Evolutionary conservation across 2,797 vertebrate genomes (phyloP), one percentile per base, ranked within the genome.

Genomic region (Melanotaenia boesemani): DNA sequence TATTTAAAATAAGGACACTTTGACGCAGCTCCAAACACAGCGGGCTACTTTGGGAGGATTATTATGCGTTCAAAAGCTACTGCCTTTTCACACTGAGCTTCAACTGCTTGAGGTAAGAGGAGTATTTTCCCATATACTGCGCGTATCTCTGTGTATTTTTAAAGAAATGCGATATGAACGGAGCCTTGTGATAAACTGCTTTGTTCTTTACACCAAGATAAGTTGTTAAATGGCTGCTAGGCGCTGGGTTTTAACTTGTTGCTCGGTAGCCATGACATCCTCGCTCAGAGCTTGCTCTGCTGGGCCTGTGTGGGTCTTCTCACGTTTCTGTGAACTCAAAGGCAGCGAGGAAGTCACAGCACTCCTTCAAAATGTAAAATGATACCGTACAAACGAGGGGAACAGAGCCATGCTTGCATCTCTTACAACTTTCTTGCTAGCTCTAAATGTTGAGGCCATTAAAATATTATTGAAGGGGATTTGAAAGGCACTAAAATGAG

Each of bases 251-350:
- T 79, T 65, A 75, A 89, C 88, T 72, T 87, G 88, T 89, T 89
- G 84, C 85, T 76, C 50, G 84, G 86, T 83, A 70, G 89, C 88
- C 86, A 87, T 83, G 88, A 78, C 85, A 87, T 85, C 86, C 77
- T 75, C 74, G 32, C 50, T 70, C 59, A 39, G 16, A 75, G 76
- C 34, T 72, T 24, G 68, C 0, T 37, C 56, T 52, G 55, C 32
- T 50, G 26, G 75, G 79, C 67, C 75, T 39, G 48, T 70, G 75
- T 67, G 80, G 70, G 60, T 73, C 59, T 69, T 82, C 78, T 91
- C 87, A 84, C 68, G 83, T 85, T 84, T 82, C 86, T 82, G 67
- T 77, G 75, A 83, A 61, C 60, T 52, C 79, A 3, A 57, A 74
- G 61, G 44, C 4, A 48, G 26, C 70, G 60, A 70, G 22, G 74